These are phyloP conservation scores for Sycophila sp. DNA, from an alignment of 1,140 invertebrate species.

Conservation along the genomic window DNA sequence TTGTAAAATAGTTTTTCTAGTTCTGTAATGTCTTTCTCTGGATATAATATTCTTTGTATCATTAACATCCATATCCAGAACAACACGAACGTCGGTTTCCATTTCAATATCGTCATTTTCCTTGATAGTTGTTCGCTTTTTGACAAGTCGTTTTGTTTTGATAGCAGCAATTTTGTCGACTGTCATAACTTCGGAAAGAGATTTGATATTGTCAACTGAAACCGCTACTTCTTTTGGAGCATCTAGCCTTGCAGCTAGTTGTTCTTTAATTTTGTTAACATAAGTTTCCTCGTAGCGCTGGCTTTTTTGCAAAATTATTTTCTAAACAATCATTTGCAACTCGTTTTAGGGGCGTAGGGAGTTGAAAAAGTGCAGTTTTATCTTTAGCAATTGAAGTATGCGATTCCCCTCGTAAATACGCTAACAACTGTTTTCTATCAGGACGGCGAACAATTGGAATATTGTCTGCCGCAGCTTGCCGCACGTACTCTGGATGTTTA, in stretches of 20 bases:
- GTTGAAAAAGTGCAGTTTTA: neutral
- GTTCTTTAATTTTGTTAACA: neutral
- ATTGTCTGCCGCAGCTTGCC: neutral
- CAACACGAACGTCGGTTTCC: neutral
- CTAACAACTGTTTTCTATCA: neutral
- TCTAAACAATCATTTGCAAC: neutral
- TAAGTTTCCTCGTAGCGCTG: neutral
- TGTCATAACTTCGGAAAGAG: neutral
- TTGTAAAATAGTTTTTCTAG: neutral
- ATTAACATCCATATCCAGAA: neutral
- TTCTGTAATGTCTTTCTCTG: neutral
- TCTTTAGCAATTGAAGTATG: neutral
- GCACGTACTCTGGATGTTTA: no score
- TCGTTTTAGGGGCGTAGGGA: neutral
- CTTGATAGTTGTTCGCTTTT: neutral
- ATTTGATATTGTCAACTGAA: neutral
- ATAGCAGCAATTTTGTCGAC: neutral
- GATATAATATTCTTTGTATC: neutral
- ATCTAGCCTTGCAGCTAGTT: neutral
- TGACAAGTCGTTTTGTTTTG: neutral
- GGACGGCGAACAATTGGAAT: neutral
- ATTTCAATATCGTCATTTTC: neutral
- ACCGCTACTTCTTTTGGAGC: neutral
- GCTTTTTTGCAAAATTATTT: neutral
- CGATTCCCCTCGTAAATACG: neutral